phyloP scores from a whole-genome alignment of 2,113 vertebrate genomes.

The Ptychochromis oligacanthus region DNA sequence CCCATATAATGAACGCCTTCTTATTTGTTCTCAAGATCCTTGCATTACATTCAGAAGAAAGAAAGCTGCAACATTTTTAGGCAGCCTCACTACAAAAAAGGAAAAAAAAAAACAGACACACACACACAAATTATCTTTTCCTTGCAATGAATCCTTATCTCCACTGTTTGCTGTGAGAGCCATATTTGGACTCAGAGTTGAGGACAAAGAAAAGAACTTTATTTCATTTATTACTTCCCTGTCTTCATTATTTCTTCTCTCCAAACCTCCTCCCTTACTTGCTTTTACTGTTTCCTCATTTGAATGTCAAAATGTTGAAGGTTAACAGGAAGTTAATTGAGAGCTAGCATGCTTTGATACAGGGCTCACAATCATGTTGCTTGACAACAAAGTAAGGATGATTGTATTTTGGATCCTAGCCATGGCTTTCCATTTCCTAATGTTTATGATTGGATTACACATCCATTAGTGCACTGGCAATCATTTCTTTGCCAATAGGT shows the following conservation, averaged over 20 bases:
- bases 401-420: constrained; percentile 40
- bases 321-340: constrained; percentile 64
- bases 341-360: constrained; percentile 32
- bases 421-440: constrained; percentile 57
- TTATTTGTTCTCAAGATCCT: constrained; percentile 14
- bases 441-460: constrained; percentile 70
- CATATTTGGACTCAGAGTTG: background rate
- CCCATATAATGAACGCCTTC: constrained; percentile 28
- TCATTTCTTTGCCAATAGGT: constrained; percentile 59
- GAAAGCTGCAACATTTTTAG: background rate
- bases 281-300: constrained; percentile 6
- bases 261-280: background rate
- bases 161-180: background rate
- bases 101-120: background rate
- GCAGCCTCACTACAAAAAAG: background rate
- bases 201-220: background rate
- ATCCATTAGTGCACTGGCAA: constrained; percentile 70
- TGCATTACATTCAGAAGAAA: constrained; percentile 1
- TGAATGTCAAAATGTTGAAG: constrained; percentile 62
- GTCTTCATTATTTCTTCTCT: background rate
- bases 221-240: constrained; percentile 26
- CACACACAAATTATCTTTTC: background rate
- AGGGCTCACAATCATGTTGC: background rate
- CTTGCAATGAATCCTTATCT: constrained; percentile 6
- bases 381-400: constrained; percentile 34